phyloP scores from a whole-genome alignment of 2,113 vertebrate species.

The Neogale vison region DNA sequence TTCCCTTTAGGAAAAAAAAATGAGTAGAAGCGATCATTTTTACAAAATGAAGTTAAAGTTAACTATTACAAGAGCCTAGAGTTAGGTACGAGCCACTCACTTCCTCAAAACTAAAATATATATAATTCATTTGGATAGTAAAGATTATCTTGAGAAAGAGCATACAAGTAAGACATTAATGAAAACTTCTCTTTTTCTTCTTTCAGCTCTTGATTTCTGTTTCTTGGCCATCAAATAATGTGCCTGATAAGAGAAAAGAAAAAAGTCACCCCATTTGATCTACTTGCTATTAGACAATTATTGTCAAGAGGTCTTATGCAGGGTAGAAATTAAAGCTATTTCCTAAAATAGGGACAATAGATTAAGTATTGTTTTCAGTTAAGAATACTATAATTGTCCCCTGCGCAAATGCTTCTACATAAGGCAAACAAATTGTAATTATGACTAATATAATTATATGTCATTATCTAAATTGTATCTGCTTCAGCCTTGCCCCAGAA shows the following conservation, averaged over 20 bases:
- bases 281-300: not conserved
- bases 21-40: not conserved
- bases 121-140: not conserved
- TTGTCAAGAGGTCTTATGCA: not conserved
- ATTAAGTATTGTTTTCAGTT: conserved; percentile 60
- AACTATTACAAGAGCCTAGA: not conserved
- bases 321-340: conserved; percentile 35
- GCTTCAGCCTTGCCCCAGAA: not conserved
- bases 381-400: conserved; percentile 49
- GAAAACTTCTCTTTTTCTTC: not conserved
- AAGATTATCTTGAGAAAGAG: not conserved
- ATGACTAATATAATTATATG: conserved; percentile 62
- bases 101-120: not conserved
- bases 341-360: conserved; percentile 59
- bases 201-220: not conserved
- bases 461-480: conserved; percentile 63
- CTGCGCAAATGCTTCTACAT: conserved; percentile 30
- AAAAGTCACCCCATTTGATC: not conserved
- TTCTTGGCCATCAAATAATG: not conserved
- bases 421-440: conserved; percentile 59
- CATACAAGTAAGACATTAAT: not conserved
- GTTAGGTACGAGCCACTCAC: not conserved
- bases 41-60: not conserved
- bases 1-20: not conserved
- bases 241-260: not conserved